Conservation (phyloP, 2,888 invertebrate species). For the Dorcus parallelipipedus region DNA sequence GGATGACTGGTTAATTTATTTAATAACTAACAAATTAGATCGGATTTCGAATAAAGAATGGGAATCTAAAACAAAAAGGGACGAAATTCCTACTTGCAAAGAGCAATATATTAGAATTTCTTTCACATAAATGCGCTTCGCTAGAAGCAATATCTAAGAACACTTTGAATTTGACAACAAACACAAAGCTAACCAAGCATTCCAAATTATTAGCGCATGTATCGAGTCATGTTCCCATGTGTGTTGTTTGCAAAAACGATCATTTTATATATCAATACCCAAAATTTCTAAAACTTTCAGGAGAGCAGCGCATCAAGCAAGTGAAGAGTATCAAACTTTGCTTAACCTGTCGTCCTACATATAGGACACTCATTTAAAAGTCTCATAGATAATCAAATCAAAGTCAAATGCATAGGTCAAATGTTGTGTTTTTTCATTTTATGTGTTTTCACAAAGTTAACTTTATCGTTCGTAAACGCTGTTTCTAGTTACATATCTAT, state of each 20-base stretch:
- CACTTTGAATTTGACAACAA: no score
- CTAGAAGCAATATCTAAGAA: background rate
- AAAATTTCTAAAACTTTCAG: background rate
- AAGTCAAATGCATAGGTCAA: no score
- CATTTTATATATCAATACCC: background rate
- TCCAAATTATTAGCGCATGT: no score
- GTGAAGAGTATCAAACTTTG: background rate
- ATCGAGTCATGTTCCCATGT: background rate
- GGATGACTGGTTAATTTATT: background rate
- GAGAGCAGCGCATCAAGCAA: background rate
- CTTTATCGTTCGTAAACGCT: no score
- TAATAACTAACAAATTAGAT: background rate
- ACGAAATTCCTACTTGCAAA: background rate
- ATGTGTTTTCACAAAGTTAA: no score
- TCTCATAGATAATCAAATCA: no score
- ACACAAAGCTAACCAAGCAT: no score
- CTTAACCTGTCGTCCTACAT: no score
- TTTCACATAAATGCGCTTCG: background rate
- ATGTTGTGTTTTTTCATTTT: no score
- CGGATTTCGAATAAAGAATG: background rate
- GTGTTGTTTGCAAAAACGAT: background rate
- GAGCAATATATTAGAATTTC: background rate
- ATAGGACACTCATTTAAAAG: no score
- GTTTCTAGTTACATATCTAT: no score
- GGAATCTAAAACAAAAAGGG: background rate